These are phyloP conservation scores for Gadopsis bispinosus DNA, from an alignment of 2,797 vertebrate species.

Conservation along the genomic window DNA sequence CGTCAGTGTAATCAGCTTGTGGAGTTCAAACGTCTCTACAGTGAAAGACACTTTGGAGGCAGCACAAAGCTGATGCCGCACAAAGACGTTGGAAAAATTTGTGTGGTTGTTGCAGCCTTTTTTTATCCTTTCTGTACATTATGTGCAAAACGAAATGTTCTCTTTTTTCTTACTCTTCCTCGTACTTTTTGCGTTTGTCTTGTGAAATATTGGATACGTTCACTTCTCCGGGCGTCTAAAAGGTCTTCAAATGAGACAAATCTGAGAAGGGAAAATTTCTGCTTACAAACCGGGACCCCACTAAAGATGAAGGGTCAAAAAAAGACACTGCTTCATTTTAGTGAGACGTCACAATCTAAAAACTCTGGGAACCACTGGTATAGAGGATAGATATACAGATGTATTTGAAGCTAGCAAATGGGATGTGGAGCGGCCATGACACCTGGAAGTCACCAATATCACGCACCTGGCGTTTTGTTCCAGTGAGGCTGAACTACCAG, in stretches of 20 bases:
- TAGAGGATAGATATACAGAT: background rate
- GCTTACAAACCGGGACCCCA: background rate
- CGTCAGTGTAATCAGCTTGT: background rate
- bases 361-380: background rate
- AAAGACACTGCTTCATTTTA: background rate
- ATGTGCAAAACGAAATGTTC: background rate
- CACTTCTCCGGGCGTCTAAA: conserved; percentile 3
- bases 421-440: background rate
- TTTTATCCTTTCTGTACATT: background rate
- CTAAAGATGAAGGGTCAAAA: background rate
- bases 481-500: background rate
- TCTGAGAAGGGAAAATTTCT: background rate
- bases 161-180: background rate
- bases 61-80: background rate
- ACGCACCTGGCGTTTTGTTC: background rate
- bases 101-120: background rate
- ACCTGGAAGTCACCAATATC: background rate
- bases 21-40: background rate
- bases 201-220: conserved; percentile 3
- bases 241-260: background rate
- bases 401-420: background rate
- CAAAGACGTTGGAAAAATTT: background rate
- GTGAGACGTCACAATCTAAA: background rate
- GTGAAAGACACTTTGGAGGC: too few relatives aligned
- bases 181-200: background rate